Conservation (phyloP, 2,113 vertebrate genomes). For the Myxocyprinus asiaticus region DNA sequence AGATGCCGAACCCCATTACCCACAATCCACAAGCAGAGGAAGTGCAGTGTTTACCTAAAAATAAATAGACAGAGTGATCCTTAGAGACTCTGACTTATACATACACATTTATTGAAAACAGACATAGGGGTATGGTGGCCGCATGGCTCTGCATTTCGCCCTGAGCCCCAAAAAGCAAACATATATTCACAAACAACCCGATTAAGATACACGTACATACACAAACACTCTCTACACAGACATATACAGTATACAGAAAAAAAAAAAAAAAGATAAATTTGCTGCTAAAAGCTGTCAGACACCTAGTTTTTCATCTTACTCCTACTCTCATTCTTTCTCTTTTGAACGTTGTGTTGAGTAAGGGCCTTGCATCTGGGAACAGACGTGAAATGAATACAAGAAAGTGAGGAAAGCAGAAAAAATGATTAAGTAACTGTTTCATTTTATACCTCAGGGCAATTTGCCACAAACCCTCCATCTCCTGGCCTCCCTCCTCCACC, state of each 20-base stretch:
- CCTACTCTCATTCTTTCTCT: slow-evolving; percentile 8
- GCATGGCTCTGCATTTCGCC: slow-evolving; percentile 12
- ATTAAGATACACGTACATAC: slow-evolving; percentile 32
- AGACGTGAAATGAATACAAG: slow-evolving; percentile 58
- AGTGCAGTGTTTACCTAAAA: slow-evolving; percentile 47
- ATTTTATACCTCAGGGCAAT: slow-evolving; percentile 56
- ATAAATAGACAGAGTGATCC: slow-evolving; percentile 49
- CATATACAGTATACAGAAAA: slow-evolving; percentile 7
- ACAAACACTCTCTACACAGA: slow-evolving; percentile 12
- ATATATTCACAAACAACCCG: slow-evolving; percentile 32
- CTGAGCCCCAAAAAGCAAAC: slow-evolving; percentile 19
- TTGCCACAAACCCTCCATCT: slow-evolving; percentile 47
- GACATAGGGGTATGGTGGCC: background rate
- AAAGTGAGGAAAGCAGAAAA: slow-evolving; percentile 49
- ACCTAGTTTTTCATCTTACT: slow-evolving; percentile 10
- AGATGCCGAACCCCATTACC: slow-evolving; percentile 4
- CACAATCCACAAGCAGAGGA: slow-evolving; percentile 30
- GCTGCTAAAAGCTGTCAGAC: background rate
- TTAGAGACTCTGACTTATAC: slow-evolving; percentile 14
- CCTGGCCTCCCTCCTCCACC: background rate
- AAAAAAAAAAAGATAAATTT: slow-evolving; percentile 18
- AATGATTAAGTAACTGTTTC: slow-evolving; percentile 60
- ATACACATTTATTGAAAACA: slow-evolving; percentile 20
- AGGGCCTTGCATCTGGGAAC: slow-evolving; percentile 10
- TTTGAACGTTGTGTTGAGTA: background rate